Evolutionary conservation across 2,797 vertebrate species (phyloP).

Genomic region (Sebastes kiyomatsui): DNA sequence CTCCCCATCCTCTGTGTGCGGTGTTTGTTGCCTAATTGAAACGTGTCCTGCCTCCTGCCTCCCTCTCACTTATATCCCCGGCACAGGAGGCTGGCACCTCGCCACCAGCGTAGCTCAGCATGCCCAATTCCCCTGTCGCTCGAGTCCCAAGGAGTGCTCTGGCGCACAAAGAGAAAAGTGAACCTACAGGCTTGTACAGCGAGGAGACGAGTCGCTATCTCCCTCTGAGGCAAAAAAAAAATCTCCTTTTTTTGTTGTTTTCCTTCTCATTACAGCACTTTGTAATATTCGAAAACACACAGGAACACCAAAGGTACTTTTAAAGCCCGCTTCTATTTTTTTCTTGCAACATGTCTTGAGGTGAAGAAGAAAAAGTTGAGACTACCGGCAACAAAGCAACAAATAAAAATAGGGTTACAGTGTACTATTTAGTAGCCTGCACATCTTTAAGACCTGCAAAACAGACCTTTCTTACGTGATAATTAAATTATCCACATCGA

Average conservation of each 20-base stretch:
- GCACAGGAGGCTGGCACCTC: slow-evolving; percentile 78
- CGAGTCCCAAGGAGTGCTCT: slow-evolving; percentile 81
- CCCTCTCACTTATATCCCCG: slow-evolving; percentile 71
- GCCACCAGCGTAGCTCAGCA: slow-evolving; percentile 80
- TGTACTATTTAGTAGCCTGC: slow-evolving; percentile 60
- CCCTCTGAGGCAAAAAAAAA: slow-evolving; percentile 76
- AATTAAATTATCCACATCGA: slow-evolving; percentile 53
- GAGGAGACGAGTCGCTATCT: slow-evolving; percentile 79
- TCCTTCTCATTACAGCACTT: slow-evolving; percentile 86
- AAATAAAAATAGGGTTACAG: slow-evolving; percentile 77
- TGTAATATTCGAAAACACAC: slow-evolving; percentile 86
- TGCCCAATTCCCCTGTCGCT: slow-evolving; percentile 81
- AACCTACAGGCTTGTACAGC: slow-evolving; percentile 81
- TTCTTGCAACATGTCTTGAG: slow-evolving; percentile 77
- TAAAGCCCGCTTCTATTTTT: slow-evolving; percentile 70
- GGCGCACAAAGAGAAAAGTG: slow-evolving; percentile 81
- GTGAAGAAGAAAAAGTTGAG: slow-evolving; percentile 75
- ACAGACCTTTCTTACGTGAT: slow-evolving; percentile 60
- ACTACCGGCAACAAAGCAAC: slow-evolving; percentile 80
- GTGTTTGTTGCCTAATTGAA: slow-evolving; percentile 80
- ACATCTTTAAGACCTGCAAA: slow-evolving; percentile 63
- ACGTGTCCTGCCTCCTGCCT: slow-evolving; percentile 78
- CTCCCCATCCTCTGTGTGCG: slow-evolving; percentile 21
- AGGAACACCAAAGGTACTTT: slow-evolving; percentile 85
- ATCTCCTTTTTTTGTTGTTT: slow-evolving; percentile 82